A percentile compares a stretch with the other conserved stretches of the same genome.
Conservation (phyloP, 2,888 invertebrate genomes). For the Platypus cylindrus region DNA sequence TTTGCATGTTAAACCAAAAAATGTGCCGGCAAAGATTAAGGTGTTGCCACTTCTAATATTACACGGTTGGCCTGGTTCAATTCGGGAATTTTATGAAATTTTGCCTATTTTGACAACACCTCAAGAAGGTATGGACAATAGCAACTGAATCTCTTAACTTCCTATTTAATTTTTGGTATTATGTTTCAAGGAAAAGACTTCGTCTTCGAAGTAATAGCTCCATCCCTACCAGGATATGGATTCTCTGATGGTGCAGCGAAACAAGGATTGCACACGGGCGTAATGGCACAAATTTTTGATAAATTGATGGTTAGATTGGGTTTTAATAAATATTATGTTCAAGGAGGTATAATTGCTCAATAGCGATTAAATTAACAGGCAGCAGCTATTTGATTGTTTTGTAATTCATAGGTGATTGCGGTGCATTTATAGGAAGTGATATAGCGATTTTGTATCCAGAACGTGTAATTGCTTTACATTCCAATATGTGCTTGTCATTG, state of each 20-base stretch:
- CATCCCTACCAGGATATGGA: constrained; percentile 38
- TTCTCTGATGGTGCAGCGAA: constrained; percentile 41
- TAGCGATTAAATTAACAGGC: too few relatives aligned
- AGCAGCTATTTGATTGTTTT: too few relatives aligned
- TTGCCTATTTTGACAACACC: constrained; percentile 54
- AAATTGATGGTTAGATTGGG: constrained; percentile 61
- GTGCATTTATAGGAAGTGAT: constrained; percentile 45
- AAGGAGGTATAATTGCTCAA: constrained; percentile 53
- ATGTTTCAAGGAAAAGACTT: constrained; percentile 33
- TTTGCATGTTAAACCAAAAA: constrained; percentile 40
- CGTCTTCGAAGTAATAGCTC: constrained; percentile 51
- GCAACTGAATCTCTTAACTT: neutral
- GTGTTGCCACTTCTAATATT: constrained; percentile 56
- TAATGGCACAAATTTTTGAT: constrained; percentile 46
- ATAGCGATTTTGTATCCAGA: constrained; percentile 52
- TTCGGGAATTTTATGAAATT: constrained; percentile 70
- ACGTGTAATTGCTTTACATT: constrained; percentile 42
- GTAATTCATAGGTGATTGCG: constrained; percentile 39
- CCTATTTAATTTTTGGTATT: neutral
- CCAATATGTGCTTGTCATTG: constrained; percentile 6
- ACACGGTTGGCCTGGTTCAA: constrained; percentile 86
- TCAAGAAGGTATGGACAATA: constrained; percentile 30
- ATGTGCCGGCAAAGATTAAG: constrained; percentile 26
- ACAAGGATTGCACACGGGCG: constrained; percentile 45
- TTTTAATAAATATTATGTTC: constrained; percentile 51